Conservation (phyloP, 2,797 vertebrate species). For the Vipera ursinii region DNA sequence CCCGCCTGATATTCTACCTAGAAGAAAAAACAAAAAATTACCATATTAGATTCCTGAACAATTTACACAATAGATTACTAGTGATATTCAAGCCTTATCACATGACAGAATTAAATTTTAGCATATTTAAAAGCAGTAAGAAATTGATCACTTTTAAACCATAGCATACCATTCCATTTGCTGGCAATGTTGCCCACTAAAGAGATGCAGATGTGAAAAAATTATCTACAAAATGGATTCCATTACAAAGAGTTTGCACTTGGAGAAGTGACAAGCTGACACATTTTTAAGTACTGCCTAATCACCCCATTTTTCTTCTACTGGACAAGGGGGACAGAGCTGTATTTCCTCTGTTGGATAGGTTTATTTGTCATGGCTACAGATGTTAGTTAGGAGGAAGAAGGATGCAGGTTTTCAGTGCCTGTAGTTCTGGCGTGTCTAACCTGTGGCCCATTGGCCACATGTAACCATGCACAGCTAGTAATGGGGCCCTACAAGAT, state of each 20-base stretch:
- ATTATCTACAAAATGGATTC: neutral
- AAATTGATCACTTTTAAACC: neutral
- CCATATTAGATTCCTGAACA: neutral
- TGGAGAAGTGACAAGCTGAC: neutral
- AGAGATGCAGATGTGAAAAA: neutral
- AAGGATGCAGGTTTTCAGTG: neutral
- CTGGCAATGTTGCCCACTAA: neutral
- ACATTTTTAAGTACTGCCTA: neutral
- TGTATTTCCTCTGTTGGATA: neutral
- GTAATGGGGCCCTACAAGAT: too few relatives aligned
- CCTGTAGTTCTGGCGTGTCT: neutral
- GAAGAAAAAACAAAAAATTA: neutral
- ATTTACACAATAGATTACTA: neutral
- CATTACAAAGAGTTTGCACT: neutral
- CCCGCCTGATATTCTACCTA: conserved; percentile 95
- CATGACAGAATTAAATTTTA: neutral
- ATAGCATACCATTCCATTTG: neutral
- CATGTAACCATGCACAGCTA: too few relatives aligned
- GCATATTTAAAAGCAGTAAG: neutral
- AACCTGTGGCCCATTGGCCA: too few relatives aligned
- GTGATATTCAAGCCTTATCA: neutral
- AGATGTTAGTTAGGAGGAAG: neutral
- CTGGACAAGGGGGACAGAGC: neutral
- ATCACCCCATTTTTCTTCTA: neutral
- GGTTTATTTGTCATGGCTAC: neutral